phyloP scores from a whole-genome alignment of 2,113 vertebrate genomes.

The Indri indri region DNA sequence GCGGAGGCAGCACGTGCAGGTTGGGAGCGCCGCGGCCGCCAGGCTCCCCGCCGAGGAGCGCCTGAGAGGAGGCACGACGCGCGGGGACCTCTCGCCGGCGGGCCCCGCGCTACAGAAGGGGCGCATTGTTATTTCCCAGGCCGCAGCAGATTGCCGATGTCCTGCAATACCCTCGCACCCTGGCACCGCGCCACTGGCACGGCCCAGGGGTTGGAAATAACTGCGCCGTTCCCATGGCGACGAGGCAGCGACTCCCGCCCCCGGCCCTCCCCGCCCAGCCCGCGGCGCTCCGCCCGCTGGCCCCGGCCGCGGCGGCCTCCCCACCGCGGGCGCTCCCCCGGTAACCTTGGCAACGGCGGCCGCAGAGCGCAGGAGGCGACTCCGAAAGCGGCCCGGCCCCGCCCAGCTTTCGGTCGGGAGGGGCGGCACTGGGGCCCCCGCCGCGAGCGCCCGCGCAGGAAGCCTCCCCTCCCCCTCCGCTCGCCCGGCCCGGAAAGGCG shows the following conservation, averaged over 20 bases:
- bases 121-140: conserved; percentile 49
- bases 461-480: background rate
- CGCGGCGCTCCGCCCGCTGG: conserved; percentile 8
- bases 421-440: background rate
- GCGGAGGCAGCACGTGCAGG: conserved; percentile 64
- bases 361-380: background rate
- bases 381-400: background rate
- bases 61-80: background rate
- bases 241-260: conserved; percentile 52
- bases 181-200: conserved; percentile 70
- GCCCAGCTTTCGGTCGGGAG: background rate
- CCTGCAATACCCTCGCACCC: conserved; percentile 63
- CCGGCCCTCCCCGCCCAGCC: background rate
- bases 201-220: conserved; percentile 63
- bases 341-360: conserved; percentile 75
- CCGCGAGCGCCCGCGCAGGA: background rate
- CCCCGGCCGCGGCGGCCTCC: background rate
- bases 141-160: conserved; percentile 68
- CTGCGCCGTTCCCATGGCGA: conserved; percentile 75
- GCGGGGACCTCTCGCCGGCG: background rate
- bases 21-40: background rate
- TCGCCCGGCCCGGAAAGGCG: conserved; percentile 47
- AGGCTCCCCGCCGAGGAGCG: background rate
- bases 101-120: conserved; percentile 46
- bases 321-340: conserved; percentile 7